phyloP scores from a whole-genome alignment of 2,797 vertebrate species.

The Gymnoscopelus braueri region DNA sequence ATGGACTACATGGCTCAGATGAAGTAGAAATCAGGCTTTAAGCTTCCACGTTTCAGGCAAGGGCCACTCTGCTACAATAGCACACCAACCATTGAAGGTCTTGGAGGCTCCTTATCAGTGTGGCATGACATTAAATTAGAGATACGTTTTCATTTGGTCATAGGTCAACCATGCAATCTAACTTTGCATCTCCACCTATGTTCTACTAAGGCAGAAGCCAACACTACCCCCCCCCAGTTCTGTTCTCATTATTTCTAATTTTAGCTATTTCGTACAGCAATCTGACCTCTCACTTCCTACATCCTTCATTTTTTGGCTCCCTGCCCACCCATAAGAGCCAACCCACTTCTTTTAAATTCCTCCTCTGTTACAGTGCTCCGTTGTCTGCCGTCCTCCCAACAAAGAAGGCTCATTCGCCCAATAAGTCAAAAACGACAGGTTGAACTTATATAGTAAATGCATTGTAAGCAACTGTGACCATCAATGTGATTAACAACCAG shows the following conservation, averaged over 20 bases:
- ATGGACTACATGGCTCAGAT: no score
- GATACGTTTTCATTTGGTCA: constrained; percentile 31
- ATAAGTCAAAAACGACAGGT: constrained; percentile 17
- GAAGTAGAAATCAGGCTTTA: no score
- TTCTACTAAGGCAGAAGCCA: constrained; percentile 30
- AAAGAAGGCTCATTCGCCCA: neutral
- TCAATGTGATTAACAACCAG: constrained; percentile 30
- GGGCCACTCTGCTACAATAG: neutral
- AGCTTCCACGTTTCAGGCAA: no score
- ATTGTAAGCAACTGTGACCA: neutral
- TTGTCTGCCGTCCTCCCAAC: neutral
- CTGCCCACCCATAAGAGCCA: constrained; percentile 12
- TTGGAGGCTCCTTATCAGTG: constrained; percentile 14
- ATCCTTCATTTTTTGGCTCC: constrained; percentile 34
- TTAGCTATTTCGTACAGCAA: constrained; percentile 46
- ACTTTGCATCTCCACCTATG: constrained; percentile 20
- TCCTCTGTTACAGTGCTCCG: neutral
- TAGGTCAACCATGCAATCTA: constrained; percentile 21
- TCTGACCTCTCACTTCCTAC: constrained; percentile 46
- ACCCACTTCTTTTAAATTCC: constrained; percentile 27
- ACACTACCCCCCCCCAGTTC: constrained; percentile 26
- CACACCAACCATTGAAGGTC: neutral
- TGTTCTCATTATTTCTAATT: constrained; percentile 50
- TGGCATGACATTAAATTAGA: neutral
- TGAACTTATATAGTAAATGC: constrained; percentile 9